Percentiles rank a stretch among this genome's conserved stretches.
Evolutionary conservation across 37 sponge, comb jelly and placozoan genomes (phyloP).

Genomic region (Lycopodina hypogea): DNA sequence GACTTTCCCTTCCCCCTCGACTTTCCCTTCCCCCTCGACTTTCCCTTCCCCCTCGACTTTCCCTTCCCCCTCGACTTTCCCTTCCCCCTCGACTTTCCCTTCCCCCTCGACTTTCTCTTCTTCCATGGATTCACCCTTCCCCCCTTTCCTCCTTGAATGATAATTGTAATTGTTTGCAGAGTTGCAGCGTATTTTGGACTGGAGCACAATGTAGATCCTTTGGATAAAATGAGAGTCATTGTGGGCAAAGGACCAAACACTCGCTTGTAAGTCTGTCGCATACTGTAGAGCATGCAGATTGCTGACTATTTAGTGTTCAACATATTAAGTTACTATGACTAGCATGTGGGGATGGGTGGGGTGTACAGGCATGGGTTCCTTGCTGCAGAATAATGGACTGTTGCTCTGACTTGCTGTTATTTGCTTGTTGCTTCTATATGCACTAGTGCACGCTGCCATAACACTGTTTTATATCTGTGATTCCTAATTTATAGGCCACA

Average conservation of each 20-base stretch:
- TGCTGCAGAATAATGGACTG: too few species aligned
- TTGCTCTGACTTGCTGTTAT: too few species aligned
- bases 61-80: too few species aligned
- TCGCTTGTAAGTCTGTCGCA: slow-evolving; percentile 66
- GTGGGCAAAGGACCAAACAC: slow-evolving; percentile 79
- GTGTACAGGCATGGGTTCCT: background rate
- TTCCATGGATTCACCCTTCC: too few species aligned
- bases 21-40: too few species aligned
- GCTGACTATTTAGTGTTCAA: background rate
- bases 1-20: too few species aligned
- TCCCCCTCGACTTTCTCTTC: too few species aligned
- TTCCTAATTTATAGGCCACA: slow-evolving; percentile 34
- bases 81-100: too few species aligned
- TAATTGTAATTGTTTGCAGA: too few species aligned
- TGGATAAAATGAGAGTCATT: slow-evolving; percentile 72
- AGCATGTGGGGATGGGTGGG: background rate
- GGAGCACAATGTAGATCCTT: slow-evolving; percentile 84
- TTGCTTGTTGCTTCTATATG: background rate
- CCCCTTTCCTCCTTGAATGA: too few species aligned
- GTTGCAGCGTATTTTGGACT: slow-evolving; percentile 93
- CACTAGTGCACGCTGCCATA: too few species aligned
- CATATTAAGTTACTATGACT: background rate
- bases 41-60: too few species aligned
- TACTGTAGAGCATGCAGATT: background rate
- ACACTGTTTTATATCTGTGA: background rate